Conservation (phyloP, 35 echinoderm and acorn worm genomes). For the Apostichopus japonicus region DNA sequence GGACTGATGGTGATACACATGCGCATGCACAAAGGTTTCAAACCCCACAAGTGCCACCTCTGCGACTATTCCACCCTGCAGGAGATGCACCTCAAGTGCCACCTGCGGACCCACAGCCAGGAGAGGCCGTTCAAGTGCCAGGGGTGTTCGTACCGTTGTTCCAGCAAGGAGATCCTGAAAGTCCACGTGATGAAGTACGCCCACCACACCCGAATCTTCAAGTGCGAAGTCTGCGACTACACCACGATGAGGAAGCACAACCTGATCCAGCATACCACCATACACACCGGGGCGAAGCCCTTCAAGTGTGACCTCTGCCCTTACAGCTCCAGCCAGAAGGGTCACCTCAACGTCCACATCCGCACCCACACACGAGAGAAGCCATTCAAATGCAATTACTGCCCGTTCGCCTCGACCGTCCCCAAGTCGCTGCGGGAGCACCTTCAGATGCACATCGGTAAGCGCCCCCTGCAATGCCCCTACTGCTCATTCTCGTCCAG, state of each 20-base stretch:
- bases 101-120: slow-evolving; percentile 66
- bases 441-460: slow-evolving; percentile 85
- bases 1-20: slow-evolving; percentile 90
- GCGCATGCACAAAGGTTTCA: slow-evolving; percentile 84
- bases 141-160: slow-evolving; percentile 37
- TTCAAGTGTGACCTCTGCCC: slow-evolving; percentile 90
- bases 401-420: slow-evolving; percentile 87
- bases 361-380: slow-evolving; percentile 83
- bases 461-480: slow-evolving; percentile 82
- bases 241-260: slow-evolving; percentile 81
- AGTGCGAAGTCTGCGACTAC: slow-evolving; percentile 74
- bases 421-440: slow-evolving; percentile 90
- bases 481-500: slow-evolving; percentile 89
- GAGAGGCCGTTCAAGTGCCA: slow-evolving; percentile 42
- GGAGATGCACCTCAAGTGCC: slow-evolving; percentile 75
- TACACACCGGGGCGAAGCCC: slow-evolving; percentile 81
- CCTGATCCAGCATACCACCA: slow-evolving; percentile 76
- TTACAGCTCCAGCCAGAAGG: slow-evolving; percentile 87
- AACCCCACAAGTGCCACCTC: slow-evolving; percentile 78
- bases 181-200: slow-evolving; percentile 73
- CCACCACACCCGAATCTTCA: slow-evolving; percentile 67
- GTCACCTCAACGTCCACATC: slow-evolving; percentile 84
- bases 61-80: slow-evolving; percentile 92
- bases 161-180: slow-evolving; percentile 48
- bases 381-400: slow-evolving; percentile 82